Conservation (phyloP, 2,888 invertebrate genomes). For the Hirtodrosophila trivittata region DNA sequence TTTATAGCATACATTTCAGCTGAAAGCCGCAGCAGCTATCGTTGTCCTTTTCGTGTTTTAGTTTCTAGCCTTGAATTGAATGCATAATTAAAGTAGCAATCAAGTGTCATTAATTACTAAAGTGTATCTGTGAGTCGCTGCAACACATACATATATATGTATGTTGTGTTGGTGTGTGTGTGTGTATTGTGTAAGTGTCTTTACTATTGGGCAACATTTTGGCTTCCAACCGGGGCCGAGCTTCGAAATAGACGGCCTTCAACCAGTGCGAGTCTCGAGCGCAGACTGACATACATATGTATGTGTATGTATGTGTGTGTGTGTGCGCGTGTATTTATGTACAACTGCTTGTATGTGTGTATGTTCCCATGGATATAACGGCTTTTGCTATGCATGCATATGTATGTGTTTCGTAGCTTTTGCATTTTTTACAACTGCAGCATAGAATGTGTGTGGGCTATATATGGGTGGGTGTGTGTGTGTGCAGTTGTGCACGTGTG, state of each 20-base stretch:
- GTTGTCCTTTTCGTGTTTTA: too few species aligned
- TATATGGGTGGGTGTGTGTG: not conserved
- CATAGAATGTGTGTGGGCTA: slow-evolving; percentile 6
- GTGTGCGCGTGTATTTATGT: not conserved
- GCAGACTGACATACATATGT: slow-evolving; percentile 11
- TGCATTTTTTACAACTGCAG: slow-evolving; percentile 29
- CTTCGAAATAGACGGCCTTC: slow-evolving; percentile 40
- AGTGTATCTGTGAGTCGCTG: not conserved
- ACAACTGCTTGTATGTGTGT: not conserved
- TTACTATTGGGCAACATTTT: not conserved
- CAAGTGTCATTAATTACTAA: too few species aligned
- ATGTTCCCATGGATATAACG: not conserved
- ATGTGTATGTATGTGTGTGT: not conserved
- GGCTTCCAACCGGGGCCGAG: slow-evolving; percentile 18
- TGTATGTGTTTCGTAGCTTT: not conserved
- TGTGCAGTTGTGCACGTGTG: slow-evolving; percentile 10
- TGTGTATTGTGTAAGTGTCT: not conserved
- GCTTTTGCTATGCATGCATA: too few species aligned
- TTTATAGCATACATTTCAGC: not conserved
- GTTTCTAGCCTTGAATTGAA: too few species aligned
- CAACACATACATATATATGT: not conserved
- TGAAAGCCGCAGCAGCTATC: not conserved
- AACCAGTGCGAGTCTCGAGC: slow-evolving; percentile 21
- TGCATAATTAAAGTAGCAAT: too few species aligned
- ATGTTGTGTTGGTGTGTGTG: too few species aligned